These are phyloP conservation scores for Polymixis lichenea DNA, from an alignment of 2,888 invertebrate genomes.

Conservation along the genomic window DNA sequence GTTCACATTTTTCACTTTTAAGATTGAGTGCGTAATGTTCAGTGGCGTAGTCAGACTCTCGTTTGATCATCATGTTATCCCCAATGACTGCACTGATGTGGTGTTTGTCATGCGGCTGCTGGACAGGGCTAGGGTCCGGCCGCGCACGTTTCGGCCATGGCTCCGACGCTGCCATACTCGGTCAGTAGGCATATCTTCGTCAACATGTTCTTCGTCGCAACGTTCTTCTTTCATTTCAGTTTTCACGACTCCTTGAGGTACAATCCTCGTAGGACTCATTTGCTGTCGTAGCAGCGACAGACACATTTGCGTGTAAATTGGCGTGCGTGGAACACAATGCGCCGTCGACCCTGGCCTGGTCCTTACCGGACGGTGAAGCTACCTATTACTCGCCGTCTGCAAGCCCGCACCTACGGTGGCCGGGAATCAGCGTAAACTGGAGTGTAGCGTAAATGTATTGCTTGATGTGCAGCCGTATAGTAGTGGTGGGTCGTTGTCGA, in stretches of 20 bases:
- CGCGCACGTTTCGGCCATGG: constrained; percentile 88
- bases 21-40: constrained; percentile 88
- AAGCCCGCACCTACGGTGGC: too few relatives aligned
- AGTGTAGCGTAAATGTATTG: too few relatives aligned
- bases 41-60: constrained; percentile 84
- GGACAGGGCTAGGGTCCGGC: constrained; percentile 75
- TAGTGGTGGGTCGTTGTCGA: too few relatives aligned
- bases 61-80: constrained; percentile 87
- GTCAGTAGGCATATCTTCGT: constrained; percentile 93
- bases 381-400: too few relatives aligned
- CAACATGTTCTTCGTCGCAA: constrained; percentile 88
- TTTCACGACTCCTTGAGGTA: constrained; percentile 83
- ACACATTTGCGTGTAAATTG: too few relatives aligned
- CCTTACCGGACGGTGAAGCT: too few relatives aligned
- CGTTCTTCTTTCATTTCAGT: constrained; percentile 88
- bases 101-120: constrained; percentile 85
- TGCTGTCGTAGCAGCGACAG: constrained; percentile 96
- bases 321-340: too few relatives aligned
- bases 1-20: constrained; percentile 90
- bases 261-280: constrained; percentile 92
- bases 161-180: constrained; percentile 90
- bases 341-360: too few relatives aligned
- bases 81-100: constrained; percentile 89
- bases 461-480: too few relatives aligned
- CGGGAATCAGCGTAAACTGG: too few relatives aligned